Base-by-base conservation (phyloP, 2,797 vertebrate genomes). In the Lophotriccus pileatus region DNA sequence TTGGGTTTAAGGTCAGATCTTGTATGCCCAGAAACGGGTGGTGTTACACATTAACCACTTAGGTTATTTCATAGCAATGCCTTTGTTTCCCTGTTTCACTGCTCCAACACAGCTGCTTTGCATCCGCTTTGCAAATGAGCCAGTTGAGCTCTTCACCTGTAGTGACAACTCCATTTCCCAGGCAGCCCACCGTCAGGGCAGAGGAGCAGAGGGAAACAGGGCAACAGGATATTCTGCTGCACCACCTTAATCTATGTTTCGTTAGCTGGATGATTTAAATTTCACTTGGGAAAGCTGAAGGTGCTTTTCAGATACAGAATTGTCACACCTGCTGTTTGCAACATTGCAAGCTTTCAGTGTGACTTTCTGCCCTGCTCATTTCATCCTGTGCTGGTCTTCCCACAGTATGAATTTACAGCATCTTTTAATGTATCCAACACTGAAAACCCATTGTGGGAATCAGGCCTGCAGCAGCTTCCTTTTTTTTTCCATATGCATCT, bases 121-220 rank as follows among this genome's bases (percentile, higher is more conserved):
- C 36, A 25, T 62, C 49, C 49, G 25, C 13, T 49, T 27, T 62
- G 53, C 1, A 2, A 20, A 23, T 8, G 46, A 76, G 30, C 43
- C 8, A 5, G 46, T 23, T 21, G 10, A 8, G 37, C 28, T 32
- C 62, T 21, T 46, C 30, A 19, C 32, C 59, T 49, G 32, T 9
- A 19, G n/a, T 2, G 13, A 60, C 30, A 46, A 36, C 60, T 50
- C 55, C n/a, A 30, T 14, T 0, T 0, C 47, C 28, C 59, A 36
- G 14, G 59, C 59, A 63, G 15, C 30, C 16, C 49, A 16, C n/a
- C 15, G 4, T n/a, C 46, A 25, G 37, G 60, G 62, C 30, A 41
- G 30, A 1, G 3, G 11, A 37, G 56, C 34, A 59, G 23, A 73
- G 46, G 49, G 62, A 55, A 69, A 37, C 27, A 32, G 59, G 23